phyloP scores from a whole-genome alignment of 2,113 vertebrate species.

The Gnathonemus echidnorhynchus region DNA sequence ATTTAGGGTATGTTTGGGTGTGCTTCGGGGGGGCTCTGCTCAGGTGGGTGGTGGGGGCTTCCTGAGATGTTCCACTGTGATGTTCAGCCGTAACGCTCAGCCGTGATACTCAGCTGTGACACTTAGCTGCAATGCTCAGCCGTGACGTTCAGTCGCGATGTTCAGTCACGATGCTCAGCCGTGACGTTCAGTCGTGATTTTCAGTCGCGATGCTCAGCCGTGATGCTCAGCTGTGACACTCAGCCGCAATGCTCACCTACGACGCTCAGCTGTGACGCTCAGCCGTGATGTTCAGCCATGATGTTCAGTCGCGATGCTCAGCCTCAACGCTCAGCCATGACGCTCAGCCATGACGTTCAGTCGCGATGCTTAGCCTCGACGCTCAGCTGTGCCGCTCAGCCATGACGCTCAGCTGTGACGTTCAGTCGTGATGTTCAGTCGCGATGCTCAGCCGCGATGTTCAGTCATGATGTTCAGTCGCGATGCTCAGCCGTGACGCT shows the following conservation, averaged over 20 bases:
- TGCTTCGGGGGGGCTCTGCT: not conserved
- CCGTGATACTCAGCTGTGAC: too few species aligned
- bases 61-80: not conserved
- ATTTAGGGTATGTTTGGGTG: not conserved
- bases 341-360: not conserved
- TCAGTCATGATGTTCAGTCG: too few species aligned
- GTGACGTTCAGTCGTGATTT: not conserved
- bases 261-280: too few species aligned
- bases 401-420: not conserved
- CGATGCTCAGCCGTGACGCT: not conserved
- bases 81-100: not conserved
- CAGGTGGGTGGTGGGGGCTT: not conserved
- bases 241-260: not conserved
- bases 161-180: not conserved
- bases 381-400: not conserved
- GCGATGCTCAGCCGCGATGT: too few species aligned
- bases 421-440: not conserved
- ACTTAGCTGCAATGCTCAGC: too few species aligned
- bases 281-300: not conserved
- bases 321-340: not conserved
- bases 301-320: not conserved
- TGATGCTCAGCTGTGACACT: too few species aligned
- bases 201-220: not conserved
- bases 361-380: not conserved
- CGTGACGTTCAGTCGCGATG: not conserved